Percentiles rank a stretch among this genome's conserved stretches.
These are phyloP conservation scores for Entomyzon cyanotis DNA, from an alignment of 2,113 vertebrate genomes.

Conservation along the genomic window DNA sequence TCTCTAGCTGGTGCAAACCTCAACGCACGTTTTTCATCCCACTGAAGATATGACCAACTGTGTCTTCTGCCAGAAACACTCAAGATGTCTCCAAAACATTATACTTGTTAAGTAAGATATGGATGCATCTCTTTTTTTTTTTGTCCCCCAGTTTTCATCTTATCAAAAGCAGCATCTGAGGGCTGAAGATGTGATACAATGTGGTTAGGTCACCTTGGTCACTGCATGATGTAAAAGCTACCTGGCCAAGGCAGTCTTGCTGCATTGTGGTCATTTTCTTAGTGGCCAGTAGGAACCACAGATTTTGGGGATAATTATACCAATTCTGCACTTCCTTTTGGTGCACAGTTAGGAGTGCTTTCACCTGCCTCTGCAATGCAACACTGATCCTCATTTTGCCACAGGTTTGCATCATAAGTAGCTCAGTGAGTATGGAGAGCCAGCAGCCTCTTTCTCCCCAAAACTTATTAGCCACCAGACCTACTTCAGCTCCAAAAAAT, in stretches of 20 bases:
- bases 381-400: not conserved
- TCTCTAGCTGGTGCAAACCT: not conserved
- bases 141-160: not conserved
- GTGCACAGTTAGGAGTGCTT: not conserved
- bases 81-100: not conserved
- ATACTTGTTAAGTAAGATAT: not conserved
- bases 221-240: not conserved
- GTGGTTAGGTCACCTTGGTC: not conserved
- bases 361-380: not conserved
- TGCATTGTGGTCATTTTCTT: not conserved
- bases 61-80: not conserved
- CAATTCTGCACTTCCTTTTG: not conserved
- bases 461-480: conserved; percentile 23
- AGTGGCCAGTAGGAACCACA: not conserved
- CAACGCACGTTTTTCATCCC: not conserved
- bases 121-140: too few relatives aligned
- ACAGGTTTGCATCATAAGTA: not conserved
- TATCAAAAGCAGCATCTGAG: not conserved
- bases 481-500: conserved; percentile 52
- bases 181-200: not conserved
- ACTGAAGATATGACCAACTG: not conserved
- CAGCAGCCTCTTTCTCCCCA: not conserved
- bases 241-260: not conserved
- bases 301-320: not conserved
- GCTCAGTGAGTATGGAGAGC: not conserved